These are phyloP conservation scores for Urocitellus parryii DNA, from an alignment of 2,113 vertebrate species.

Conservation along the genomic window DNA sequence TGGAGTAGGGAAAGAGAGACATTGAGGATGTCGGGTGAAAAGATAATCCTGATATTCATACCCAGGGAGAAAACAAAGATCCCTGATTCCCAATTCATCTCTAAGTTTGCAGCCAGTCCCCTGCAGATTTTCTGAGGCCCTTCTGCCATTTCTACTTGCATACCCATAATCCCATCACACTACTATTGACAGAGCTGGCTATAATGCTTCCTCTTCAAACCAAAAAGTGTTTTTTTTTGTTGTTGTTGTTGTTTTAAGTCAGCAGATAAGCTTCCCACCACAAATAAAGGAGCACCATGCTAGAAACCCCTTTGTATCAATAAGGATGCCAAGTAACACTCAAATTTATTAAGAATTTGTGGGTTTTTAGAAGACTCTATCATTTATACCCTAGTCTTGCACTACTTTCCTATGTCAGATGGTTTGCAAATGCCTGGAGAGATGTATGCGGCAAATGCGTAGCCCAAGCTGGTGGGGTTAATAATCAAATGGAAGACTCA, in stretches of 20 bases:
- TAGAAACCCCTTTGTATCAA: background rate
- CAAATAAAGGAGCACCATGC: background rate
- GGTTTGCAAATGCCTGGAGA: background rate
- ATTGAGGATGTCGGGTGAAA: background rate
- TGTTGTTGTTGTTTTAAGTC: background rate
- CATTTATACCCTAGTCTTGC: background rate
- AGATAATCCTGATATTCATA: background rate
- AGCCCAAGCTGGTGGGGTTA: background rate
- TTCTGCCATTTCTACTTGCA: background rate
- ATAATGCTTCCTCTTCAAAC: background rate
- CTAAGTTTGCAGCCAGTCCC: background rate
- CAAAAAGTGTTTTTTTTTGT: background rate
- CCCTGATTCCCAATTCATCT: background rate
- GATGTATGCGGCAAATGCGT: background rate
- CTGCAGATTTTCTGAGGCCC: background rate
- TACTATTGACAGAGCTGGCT: no score
- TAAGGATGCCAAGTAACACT: background rate
- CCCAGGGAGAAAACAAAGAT: background rate
- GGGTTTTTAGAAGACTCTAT: background rate
- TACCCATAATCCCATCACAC: background rate
- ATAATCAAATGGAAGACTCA: background rate
- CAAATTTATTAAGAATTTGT: background rate
- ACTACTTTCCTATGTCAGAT: background rate
- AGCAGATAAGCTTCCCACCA: background rate
- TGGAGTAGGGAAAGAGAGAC: background rate